Evolutionary conservation across 1,140 invertebrate species (phyloP).

Genomic region (Brachionus calyciflorus): DNA sequence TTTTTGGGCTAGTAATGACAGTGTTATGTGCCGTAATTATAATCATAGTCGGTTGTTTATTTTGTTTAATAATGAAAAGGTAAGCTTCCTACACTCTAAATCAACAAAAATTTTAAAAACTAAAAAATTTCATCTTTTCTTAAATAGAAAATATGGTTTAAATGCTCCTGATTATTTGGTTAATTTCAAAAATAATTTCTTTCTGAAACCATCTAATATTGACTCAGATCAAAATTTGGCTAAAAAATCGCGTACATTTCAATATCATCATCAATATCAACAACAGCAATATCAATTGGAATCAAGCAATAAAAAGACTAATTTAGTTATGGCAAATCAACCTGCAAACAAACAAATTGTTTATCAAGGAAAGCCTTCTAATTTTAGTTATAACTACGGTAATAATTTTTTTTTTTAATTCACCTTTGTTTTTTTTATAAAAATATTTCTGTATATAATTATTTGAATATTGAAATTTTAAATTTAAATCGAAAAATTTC

Average conservation of each 20-base stretch:
- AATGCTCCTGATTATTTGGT: slow-evolving; percentile 25
- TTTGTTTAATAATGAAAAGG: slow-evolving; percentile 45
- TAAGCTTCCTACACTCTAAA: not conserved
- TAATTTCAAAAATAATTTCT: slow-evolving; percentile 45
- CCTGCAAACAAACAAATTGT: not conserved
- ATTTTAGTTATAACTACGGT: slow-evolving; percentile 32
- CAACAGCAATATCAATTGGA: slow-evolving; percentile 34
- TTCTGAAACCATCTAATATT: slow-evolving; percentile 18
- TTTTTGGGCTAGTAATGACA: slow-evolving; percentile 29
- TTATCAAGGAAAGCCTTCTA: not conserved
- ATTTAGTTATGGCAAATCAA: not conserved
- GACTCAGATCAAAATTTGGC: slow-evolving; percentile 14
- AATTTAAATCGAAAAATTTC: too few relatives aligned
- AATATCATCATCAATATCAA: slow-evolving; percentile 17
- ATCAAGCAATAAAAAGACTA: not conserved
- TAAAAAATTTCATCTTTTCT: slow-evolving; percentile 21
- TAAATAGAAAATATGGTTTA: slow-evolving; percentile 42
- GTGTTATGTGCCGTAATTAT: slow-evolving; percentile 43
- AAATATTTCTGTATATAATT: not conserved
- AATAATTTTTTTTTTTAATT: not conserved
- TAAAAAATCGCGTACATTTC: slow-evolving; percentile 31
- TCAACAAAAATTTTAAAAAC: slow-evolving; percentile 2
- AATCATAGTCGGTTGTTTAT: slow-evolving; percentile 27
- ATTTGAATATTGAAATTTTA: too few relatives aligned
- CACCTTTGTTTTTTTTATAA: not conserved